Evolutionary conservation across 2,797 vertebrate species (phyloP), one percentile per base, ranked within the genome.

Genomic region (Sebastes cheni): DNA sequence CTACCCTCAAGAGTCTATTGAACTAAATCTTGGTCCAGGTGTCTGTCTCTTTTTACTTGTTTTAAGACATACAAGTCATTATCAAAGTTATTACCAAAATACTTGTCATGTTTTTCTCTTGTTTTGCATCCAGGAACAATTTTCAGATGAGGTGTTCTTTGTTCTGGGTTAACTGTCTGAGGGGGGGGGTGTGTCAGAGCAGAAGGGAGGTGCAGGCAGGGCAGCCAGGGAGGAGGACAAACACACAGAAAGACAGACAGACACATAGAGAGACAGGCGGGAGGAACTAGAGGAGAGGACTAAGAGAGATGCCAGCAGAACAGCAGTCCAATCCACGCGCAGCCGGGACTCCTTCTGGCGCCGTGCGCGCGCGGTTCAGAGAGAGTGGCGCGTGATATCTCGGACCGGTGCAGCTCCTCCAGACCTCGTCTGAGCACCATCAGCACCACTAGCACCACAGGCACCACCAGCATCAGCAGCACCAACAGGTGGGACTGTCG

Each of bases 401-500:
- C 56, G 56, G 50, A 72, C 69, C 71, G 23, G 60, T 30, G 34
- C 34, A 20, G 54, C 79, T 70, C 62, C 67, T 70, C 42, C 8
- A 73, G 46, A 69, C 60, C 27, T 60, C 23, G 23, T 50, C 23
- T 29, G 65, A 42, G 25, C 72, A 52, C 27, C 62, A 13, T 1
- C 67, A 16, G 16, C 42, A 60, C 8, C 30, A 18, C 0, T 29
- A 5, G 16, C 14, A 13, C 0, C 67, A 29, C 27, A 29, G 27
- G 27, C 27, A 29, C 27, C 27, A 29, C 27, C 34, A 5, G 4
- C 70, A 42, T 1, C 30, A 27, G 1, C 25, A 64, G 0, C 67
- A 67, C 72, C 89, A 89, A 89, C 89, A 91, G 84, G 88, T 91
- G 77, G 2, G 55, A n/a, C 34, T 5, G 29, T 6, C 14, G 46